Evolutionary conservation across 2,888 invertebrate species (phyloP).

Genomic region (Mermis nigrescens): DNA sequence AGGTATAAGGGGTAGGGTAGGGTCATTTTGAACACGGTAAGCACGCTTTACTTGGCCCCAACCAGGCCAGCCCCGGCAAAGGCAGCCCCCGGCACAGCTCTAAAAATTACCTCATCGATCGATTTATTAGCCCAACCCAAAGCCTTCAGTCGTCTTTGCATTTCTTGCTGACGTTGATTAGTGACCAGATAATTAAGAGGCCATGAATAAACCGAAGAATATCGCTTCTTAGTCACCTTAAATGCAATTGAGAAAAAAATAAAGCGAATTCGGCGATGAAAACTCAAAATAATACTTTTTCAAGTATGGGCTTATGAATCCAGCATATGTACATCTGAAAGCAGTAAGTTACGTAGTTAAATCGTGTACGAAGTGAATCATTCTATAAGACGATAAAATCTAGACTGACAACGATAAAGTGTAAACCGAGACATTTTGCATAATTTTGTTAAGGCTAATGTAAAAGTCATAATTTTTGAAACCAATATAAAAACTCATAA

Average conservation of each 20-base stretch:
- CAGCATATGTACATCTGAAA: conserved; percentile 62
- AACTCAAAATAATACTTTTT: conserved; percentile 36
- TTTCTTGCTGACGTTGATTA: conserved; percentile 47
- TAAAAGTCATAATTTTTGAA: too few relatives aligned
- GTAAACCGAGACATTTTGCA: too few relatives aligned
- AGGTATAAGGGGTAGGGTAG: too few relatives aligned
- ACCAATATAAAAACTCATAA: too few relatives aligned
- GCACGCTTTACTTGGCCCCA: too few relatives aligned
- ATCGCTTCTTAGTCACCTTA: conserved; percentile 56
- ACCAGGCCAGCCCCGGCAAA: too few relatives aligned
- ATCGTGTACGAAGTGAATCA: conserved; percentile 19
- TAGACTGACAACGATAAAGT: too few relatives aligned
- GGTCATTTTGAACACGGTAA: too few relatives aligned
- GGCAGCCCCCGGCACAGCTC: too few relatives aligned
- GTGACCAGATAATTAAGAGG: conserved; percentile 66
- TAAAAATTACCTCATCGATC: conserved; percentile 47
- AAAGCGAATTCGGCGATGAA: neutral
- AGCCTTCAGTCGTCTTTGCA: conserved; percentile 51
- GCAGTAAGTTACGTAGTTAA: conserved; percentile 15
- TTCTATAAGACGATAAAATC: too few relatives aligned
- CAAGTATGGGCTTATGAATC: conserved; percentile 57
- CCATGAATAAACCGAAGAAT: conserved; percentile 79
- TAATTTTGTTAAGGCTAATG: too few relatives aligned
- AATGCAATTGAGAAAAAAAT: too few relatives aligned
- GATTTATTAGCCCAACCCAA: conserved; percentile 63